Percentiles rank a stretch among this genome's conserved stretches.
phyloP scores from a whole-genome alignment of 1,140 invertebrate genomes.

The Zaprionus nigranus region DNA sequence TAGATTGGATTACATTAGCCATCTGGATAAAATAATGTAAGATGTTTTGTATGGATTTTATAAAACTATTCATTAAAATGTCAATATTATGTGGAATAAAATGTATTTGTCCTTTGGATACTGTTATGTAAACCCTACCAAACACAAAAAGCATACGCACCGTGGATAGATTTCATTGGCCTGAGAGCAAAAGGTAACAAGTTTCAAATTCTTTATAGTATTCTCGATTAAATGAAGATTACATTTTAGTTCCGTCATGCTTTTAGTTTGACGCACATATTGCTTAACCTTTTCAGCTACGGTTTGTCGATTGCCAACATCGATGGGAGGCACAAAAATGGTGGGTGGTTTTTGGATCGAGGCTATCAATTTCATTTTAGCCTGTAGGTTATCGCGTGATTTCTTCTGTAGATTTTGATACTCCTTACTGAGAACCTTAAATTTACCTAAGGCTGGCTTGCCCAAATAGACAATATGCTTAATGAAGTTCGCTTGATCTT shows the following conservation, averaged over 20 bases:
- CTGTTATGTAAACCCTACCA: neutral
- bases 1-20: neutral
- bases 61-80: neutral
- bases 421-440: conserved; percentile 63
- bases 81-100: neutral
- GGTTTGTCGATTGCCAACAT: neutral
- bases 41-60: neutral
- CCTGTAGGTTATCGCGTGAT: conserved; percentile 52
- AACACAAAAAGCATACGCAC: neutral
- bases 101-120: neutral
- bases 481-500: conserved; percentile 78
- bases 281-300: conserved; percentile 44
- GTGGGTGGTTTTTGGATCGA: conserved; percentile 20
- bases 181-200: conserved; percentile 70
- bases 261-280: conserved; percentile 72
- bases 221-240: conserved; percentile 64
- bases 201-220: conserved; percentile 73
- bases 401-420: conserved; percentile 51
- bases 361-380: conserved; percentile 54
- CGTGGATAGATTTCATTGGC: conserved; percentile 67
- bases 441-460: conserved; percentile 70
- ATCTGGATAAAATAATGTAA: too few species aligned
- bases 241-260: conserved; percentile 69
- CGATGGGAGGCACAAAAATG: neutral
- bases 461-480: conserved; percentile 75